Evolutionary conservation across 64 coral and sea anemone species (phyloP).

Genomic region (Stylophora pistillata): DNA sequence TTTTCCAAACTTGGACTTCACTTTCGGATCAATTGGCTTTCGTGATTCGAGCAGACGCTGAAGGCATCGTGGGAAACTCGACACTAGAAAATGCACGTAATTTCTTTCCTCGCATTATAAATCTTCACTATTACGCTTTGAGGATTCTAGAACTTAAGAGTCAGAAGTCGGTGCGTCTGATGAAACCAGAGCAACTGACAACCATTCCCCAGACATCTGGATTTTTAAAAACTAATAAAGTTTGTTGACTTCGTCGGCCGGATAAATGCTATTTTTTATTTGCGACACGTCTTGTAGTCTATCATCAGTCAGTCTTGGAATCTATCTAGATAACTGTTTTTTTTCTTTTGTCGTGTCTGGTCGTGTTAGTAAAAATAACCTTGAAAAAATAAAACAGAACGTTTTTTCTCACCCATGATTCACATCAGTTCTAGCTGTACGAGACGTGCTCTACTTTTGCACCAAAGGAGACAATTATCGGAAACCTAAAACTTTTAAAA

Average conservation of each 20-base stretch:
- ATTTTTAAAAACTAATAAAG: background rate
- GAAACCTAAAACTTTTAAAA: background rate
- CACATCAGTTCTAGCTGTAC: background rate
- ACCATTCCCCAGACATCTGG: background rate
- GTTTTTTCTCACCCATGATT: background rate
- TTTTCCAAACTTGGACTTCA: background rate
- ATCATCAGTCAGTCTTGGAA: slow-evolving; percentile 6
- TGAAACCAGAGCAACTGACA: background rate
- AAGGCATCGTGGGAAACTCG: slow-evolving; percentile 7
- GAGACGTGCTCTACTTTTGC: background rate
- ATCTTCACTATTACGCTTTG: slow-evolving; percentile 1
- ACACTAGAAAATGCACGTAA: background rate
- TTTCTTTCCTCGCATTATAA: background rate
- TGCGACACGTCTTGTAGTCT: background rate
- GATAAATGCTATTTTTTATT: background rate
- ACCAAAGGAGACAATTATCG: background rate
- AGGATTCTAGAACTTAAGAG: background rate
- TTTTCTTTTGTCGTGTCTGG: background rate
- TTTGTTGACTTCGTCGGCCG: background rate
- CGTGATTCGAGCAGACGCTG: slow-evolving; percentile 22
- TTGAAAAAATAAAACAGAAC: background rate
- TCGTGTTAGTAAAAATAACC: background rate
- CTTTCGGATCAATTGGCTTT: background rate
- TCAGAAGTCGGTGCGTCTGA: background rate
- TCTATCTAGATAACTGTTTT: background rate